Evolutionary conservation across 2,113 vertebrate species (phyloP).

Genomic region (Podocnemis expansa): DNA sequence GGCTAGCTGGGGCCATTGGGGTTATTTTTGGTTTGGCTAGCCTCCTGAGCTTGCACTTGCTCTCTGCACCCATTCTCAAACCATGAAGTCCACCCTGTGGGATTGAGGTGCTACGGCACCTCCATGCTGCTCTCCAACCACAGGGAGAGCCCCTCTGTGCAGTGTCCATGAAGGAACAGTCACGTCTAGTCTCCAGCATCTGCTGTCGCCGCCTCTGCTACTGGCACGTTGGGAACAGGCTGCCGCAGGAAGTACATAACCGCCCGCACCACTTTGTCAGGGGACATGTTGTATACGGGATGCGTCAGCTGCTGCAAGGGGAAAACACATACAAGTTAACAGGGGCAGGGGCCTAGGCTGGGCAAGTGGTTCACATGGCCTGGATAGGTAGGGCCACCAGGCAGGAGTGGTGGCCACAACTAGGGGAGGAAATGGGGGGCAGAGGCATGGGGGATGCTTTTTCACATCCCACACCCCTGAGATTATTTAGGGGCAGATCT

Average conservation of each 20-base stretch:
- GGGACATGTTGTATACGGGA: constrained; percentile 95
- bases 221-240: constrained; percentile 73
- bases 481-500: not conserved
- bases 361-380: too few species aligned
- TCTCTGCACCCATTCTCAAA: not conserved
- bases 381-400: too few species aligned
- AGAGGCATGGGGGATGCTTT: not conserved
- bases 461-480: too few species aligned
- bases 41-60: constrained; percentile 27
- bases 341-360: fast-evolving
- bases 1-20: not conserved
- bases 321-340: not conserved
- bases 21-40: constrained; percentile 73
- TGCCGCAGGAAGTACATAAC: constrained; percentile 87
- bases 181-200: constrained; percentile 21
- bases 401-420: too few species aligned
- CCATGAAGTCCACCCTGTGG: not conserved
- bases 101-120: too few species aligned
- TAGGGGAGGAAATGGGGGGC: not conserved
- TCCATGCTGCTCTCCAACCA: not conserved
- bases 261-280: constrained; percentile 89
- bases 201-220: not conserved
- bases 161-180: not conserved
- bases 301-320: constrained; percentile 88
- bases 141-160: not conserved